Percentiles rank a stretch among this genome's conserved stretches.
Conservation (phyloP, 2,888 invertebrate genomes). For the Pyrrhia umbra region DNA sequence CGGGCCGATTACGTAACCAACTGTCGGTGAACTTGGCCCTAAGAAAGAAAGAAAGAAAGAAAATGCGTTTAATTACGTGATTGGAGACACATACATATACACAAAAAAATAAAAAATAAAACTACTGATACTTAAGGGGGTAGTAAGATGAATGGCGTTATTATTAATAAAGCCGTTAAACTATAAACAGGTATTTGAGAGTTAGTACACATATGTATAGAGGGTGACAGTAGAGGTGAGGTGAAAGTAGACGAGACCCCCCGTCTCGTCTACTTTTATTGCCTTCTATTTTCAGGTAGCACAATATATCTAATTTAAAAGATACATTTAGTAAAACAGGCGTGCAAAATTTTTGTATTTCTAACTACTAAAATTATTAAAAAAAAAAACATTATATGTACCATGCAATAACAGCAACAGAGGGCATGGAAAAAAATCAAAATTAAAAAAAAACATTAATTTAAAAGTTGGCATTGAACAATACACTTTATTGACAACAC, state of each 20-base stretch:
- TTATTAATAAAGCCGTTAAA: too few relatives aligned
- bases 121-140: too few relatives aligned
- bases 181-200: neutral
- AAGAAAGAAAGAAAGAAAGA: too few relatives aligned
- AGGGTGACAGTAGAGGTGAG: too few relatives aligned
- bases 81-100: too few relatives aligned
- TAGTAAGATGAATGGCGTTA: too few relatives aligned
- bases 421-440: constrained; percentile 68
- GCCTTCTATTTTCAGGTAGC: neutral
- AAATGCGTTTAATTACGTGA: too few relatives aligned
- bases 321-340: neutral
- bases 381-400: constrained; percentile 51
- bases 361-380: neutral
- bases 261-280: neutral
- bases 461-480: neutral
- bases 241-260: too few relatives aligned
- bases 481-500: neutral
- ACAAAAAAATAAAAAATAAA: too few relatives aligned
- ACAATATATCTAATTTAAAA: neutral
- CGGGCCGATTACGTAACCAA: too few relatives aligned
- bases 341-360: too few relatives aligned
- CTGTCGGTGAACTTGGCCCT: too few relatives aligned
- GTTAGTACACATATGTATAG: neutral
- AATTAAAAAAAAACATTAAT: constrained; percentile 12
- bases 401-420: constrained; percentile 78